Evolutionary conservation across 2,797 vertebrate species (phyloP), one percentile per base, ranked within the genome.

Genomic region (Amblyraja radiata): DNA sequence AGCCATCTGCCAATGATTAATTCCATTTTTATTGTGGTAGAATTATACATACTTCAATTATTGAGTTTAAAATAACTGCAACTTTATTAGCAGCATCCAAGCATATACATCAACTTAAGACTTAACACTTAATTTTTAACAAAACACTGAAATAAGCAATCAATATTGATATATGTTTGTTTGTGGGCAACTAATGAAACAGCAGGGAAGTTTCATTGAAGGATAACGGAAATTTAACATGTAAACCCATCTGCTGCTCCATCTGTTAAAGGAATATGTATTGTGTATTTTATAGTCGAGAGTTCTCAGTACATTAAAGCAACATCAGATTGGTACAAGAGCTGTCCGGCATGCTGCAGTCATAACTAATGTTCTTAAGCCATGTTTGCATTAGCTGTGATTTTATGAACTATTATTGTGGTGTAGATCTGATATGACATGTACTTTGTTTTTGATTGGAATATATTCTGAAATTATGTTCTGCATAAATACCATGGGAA

Each of bases 161-260:
- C 68, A 73, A 54, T 92, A 93, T 93, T 91, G 90, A 86, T 73
- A 81, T 23, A 94, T 94, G 93, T 95, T 94, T 73, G 28, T 93
- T 90, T 95, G 93, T 93, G 90, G 92, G 93, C 93, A 39, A 94
- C 94, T 94, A 94, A 93, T 93, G 93, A 93, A 94, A 93, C 54
- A 95, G 94, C 73, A 94, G 93, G 94, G 93, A 95, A 96, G 95
- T 94, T 94, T 96, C 94, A 95, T 93, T 94, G 94, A 95, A 96
- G 94, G 95, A 96, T 96, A 95, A 94, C 95, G 95, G 94, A 95
- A 94, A 95, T 95, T 95, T 95, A 96, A 95, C 96, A 96, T 97
- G 95, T 94, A 96, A 95, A 95, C 94, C 97, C 98, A 98, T 98
- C 98, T 99, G 98, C 96, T 97, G 94, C 96, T 96, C 98, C 98